Conservation (phyloP, 2,113 vertebrate genomes). For the Oophaga pumilio region DNA sequence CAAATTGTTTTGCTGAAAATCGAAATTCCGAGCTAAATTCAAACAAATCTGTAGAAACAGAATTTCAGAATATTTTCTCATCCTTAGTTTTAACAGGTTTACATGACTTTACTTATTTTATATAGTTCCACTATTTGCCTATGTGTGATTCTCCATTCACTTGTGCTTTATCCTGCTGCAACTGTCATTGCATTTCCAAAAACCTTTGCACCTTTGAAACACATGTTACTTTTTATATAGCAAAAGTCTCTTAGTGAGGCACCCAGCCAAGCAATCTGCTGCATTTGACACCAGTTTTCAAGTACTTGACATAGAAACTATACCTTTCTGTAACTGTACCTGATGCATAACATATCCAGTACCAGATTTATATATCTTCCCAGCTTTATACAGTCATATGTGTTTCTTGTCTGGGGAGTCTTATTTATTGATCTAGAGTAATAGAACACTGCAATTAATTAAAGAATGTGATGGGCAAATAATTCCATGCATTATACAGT, state of each 20-base stretch:
- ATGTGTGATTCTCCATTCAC: not conserved
- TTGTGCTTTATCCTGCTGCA: not conserved
- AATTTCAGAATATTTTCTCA: no score
- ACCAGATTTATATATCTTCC: not conserved
- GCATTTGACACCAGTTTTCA: constrained; percentile 30
- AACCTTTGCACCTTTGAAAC: constrained; percentile 22
- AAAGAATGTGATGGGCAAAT: not conserved
- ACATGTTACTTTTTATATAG: constrained; percentile 18
- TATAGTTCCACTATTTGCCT: not conserved
- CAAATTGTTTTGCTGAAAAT: no score
- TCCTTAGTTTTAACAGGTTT: not conserved
- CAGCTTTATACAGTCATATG: constrained; percentile 6
- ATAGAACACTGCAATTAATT: not conserved
- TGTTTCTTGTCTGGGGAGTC: not conserved
- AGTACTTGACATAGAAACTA: constrained; percentile 7
- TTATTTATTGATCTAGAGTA: not conserved
- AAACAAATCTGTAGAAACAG: no score
- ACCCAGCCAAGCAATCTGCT: constrained; percentile 14
- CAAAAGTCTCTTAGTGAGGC: constrained; percentile 31
- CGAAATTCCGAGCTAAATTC: no score
- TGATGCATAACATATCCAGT: constrained; percentile 15
- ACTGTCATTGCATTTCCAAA: constrained; percentile 13
- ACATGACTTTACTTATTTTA: not conserved
- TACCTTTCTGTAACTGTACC: constrained; percentile 10
- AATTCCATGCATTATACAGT: not conserved